Evolutionary conservation across 2,797 vertebrate genomes (phyloP), one percentile per base, ranked within the genome.

Genomic region (Varecia variegata): DNA sequence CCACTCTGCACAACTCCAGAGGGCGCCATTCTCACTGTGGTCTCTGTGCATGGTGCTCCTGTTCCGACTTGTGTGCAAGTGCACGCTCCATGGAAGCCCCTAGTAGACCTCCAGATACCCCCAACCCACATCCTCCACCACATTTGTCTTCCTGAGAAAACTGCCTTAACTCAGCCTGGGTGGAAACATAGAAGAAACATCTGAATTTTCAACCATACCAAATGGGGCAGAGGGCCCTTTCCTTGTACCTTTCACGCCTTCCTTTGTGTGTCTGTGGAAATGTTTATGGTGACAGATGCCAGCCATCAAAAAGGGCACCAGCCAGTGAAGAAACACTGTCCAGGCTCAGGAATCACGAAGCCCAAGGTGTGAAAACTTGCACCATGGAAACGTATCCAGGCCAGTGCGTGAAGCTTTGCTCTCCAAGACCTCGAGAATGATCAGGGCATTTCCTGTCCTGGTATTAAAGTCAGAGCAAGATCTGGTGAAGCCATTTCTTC

Each of bases 401-500:
- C 96, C 98, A 96, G 85, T 77, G 73, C 95, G 97, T 77, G 97
- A 97, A 95, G 96, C 88, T 74, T 96, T 98, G 96, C 71, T 97
- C 96, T 97, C 96, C 77, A 79, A 93, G 97, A 83, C 83, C 96
- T 94, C 91, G 97, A 96, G 89, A 97, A 97, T 88, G 91, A 97
- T 97, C 97, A 96, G 94, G 97, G 97, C 96, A 67, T 97, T 97
- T 97, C 97, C 97, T 97, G 97, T 95, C 97, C 97, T 95, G 91
- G 97, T 96, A 97, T 93, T 90, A 92, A 98, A 98, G 96, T 98
- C 97, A 98, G 98, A 98, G 97, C 97, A 96, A 97, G 98, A 97
- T 97, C 96, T 97, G 97, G 97, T 94, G 97, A 98, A 96, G 98
- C 95, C 95, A 47, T 97, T 97, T 98, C 98, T 97, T 97, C 98